phyloP scores from a whole-genome alignment of 35 echinoderm and acorn worm species.

The Ophiothrix spiculata region DNA sequence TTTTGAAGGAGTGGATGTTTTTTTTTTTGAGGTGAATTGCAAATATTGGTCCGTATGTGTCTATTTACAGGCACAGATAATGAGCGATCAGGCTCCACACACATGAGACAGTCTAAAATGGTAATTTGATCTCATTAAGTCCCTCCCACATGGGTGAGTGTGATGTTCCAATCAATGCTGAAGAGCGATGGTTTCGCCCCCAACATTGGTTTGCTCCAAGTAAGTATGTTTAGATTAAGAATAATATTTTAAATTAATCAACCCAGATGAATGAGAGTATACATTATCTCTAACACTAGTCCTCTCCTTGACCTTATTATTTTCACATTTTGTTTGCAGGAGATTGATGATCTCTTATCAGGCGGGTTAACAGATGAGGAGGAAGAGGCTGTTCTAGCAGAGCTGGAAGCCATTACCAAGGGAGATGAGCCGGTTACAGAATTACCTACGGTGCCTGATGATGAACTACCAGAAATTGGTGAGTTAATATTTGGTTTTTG shows the following conservation, averaged over 20 bases:
- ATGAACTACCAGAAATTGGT: constrained; percentile 74
- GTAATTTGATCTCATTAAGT: too few relatives aligned
- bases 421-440: constrained; percentile 21
- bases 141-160: too few relatives aligned
- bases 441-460: constrained; percentile 68
- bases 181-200: too few relatives aligned
- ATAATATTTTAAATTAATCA: too few relatives aligned
- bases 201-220: neutral
- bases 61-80: too few relatives aligned
- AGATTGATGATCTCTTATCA: constrained; percentile 83
- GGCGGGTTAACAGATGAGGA: constrained; percentile 84
- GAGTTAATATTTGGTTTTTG: constrained; percentile 40
- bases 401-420: constrained; percentile 60
- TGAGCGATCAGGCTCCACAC: too few relatives aligned
- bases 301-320: neutral
- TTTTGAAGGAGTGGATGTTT: too few relatives aligned
- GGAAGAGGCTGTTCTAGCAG: constrained; percentile 88
- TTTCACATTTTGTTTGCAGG: constrained; percentile 43
- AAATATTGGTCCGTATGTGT: too few relatives aligned
- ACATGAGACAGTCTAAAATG: too few relatives aligned
- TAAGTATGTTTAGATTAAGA: neutral
- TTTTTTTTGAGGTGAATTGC: too few relatives aligned
- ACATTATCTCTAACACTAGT: neutral
- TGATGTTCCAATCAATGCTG: too few relatives aligned
- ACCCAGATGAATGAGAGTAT: too few relatives aligned